Conservation (phyloP, 2,113 vertebrate species). For the Engystomops pustulosus region DNA sequence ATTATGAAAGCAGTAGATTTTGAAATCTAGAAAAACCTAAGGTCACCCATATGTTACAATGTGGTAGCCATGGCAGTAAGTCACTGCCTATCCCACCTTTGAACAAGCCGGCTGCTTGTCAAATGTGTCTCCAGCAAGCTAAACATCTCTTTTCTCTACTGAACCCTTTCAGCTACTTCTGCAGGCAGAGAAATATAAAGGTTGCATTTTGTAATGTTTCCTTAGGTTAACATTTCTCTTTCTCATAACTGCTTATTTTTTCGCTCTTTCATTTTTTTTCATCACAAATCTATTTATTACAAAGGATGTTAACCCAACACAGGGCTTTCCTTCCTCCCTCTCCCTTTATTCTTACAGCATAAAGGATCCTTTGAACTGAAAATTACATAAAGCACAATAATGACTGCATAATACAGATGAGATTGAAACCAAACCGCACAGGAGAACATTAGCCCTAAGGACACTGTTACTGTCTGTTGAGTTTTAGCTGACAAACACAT, state of each 20-base stretch:
- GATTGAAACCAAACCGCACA: slow-evolving; percentile 37
- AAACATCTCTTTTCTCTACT: slow-evolving; percentile 2
- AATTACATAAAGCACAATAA: slow-evolving; percentile 59
- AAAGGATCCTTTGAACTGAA: slow-evolving; percentile 60
- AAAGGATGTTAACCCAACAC: slow-evolving; percentile 39
- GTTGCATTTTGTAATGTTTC: neutral
- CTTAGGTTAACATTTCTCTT: neutral
- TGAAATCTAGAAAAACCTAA: too few species aligned
- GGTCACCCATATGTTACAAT: too few species aligned
- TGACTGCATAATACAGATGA: slow-evolving; percentile 49
- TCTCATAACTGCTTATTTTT: neutral
- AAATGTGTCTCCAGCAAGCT: slow-evolving; percentile 14
- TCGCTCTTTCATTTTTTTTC: neutral
- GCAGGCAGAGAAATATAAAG: slow-evolving; percentile 1
- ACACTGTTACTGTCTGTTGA: slow-evolving; percentile 28
- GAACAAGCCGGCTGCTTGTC: slow-evolving; percentile 45
- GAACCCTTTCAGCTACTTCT: neutral
- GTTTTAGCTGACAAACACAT: slow-evolving; percentile 46
- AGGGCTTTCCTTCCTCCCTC: neutral
- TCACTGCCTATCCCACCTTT: slow-evolving; percentile 49
- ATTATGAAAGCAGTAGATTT: too few species aligned
- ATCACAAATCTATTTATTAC: slow-evolving; percentile 5
- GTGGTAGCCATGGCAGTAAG: slow-evolving; percentile 41
- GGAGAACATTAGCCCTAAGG: slow-evolving; percentile 46
- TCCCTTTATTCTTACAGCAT: slow-evolving; percentile 49